Conservation (phyloP, 2,888 invertebrate genomes). For the Caenorhabditis becei region DNA sequence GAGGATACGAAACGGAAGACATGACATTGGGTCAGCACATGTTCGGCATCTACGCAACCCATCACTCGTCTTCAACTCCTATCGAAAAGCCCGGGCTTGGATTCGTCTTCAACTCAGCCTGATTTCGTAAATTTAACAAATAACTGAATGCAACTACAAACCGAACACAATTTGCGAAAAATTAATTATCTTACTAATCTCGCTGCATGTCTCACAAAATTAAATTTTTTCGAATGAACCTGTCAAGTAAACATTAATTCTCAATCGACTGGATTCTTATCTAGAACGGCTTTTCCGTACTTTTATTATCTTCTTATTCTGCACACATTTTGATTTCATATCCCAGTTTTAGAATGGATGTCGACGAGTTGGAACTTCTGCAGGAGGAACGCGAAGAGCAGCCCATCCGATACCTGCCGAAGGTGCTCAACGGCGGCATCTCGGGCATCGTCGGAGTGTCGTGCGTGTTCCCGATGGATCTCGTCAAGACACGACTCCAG, state of each 20-base stretch:
- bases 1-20: slow-evolving; percentile 21
- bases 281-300: neutral
- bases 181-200: slow-evolving; percentile 10
- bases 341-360: slow-evolving; percentile 54
- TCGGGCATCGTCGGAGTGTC: slow-evolving; percentile 86
- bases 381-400: slow-evolving; percentile 53
- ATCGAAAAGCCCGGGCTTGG: slow-evolving; percentile 37
- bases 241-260: neutral
- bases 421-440: slow-evolving; percentile 92
- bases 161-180: slow-evolving; percentile 14
- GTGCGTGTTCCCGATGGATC: slow-evolving; percentile 95
- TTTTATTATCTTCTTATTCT: neutral
- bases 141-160: neutral
- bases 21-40: slow-evolving; percentile 55
- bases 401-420: slow-evolving; percentile 86
- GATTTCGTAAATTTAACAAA: slow-evolving; percentile 7
- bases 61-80: slow-evolving; percentile 53
- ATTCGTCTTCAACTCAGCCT: slow-evolving; percentile 44
- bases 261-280: neutral
- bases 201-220: slow-evolving; percentile 16
- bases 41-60: slow-evolving; percentile 51
- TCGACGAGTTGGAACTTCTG: slow-evolving; percentile 64
- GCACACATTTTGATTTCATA: neutral
- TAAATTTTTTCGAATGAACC: slow-evolving; percentile 14
- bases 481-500: slow-evolving; percentile 96